A percentile compares a stretch with the other conserved stretches of the same genome.
These are phyloP conservation scores for Shargacucullia verbasci DNA, from an alignment of 2,888 invertebrate genomes.

Conservation along the genomic window DNA sequence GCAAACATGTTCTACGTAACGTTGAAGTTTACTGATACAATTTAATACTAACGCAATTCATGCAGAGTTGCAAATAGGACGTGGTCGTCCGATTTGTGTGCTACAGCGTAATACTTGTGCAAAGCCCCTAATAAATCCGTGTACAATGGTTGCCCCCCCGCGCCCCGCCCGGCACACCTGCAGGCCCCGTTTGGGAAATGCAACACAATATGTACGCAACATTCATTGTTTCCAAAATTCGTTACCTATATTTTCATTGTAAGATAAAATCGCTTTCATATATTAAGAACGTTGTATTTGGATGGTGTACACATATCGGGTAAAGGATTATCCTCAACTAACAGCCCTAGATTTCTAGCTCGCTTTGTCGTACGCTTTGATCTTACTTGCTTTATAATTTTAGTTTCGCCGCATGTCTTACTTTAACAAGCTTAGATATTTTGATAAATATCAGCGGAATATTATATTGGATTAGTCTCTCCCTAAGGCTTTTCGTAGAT, in stretches of 20 bases:
- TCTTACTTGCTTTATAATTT: slow-evolving; percentile 24
- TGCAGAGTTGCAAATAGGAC: slow-evolving; percentile 29
- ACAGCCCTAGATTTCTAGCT: slow-evolving; percentile 17
- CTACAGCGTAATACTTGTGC: slow-evolving; percentile 45
- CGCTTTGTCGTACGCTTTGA: slow-evolving; percentile 34
- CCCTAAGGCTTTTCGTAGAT: slow-evolving; percentile 19
- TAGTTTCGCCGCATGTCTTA: slow-evolving; percentile 19
- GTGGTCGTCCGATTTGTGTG: slow-evolving; percentile 42
- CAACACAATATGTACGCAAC: slow-evolving; percentile 15
- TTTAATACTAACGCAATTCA: slow-evolving; percentile 35
- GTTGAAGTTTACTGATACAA: slow-evolving; percentile 33
- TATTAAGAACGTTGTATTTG: too few species aligned
- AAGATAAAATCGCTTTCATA: neutral
- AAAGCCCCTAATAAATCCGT: slow-evolving; percentile 50
- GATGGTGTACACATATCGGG: neutral
- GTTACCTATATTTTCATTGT: slow-evolving; percentile 22
- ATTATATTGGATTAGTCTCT: slow-evolving; percentile 7
- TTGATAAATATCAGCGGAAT: slow-evolving; percentile 17
- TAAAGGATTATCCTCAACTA: slow-evolving; percentile 13
- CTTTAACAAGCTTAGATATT: slow-evolving; percentile 15
- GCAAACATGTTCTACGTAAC: slow-evolving; percentile 21
- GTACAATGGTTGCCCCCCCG: slow-evolving; percentile 31
- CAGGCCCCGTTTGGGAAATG: slow-evolving; percentile 16
- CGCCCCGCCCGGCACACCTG: slow-evolving; percentile 24
- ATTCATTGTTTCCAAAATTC: slow-evolving; percentile 24